Evolutionary conservation across 1,140 invertebrate genomes (phyloP).

Genomic region (Drosophila subobscura): DNA sequence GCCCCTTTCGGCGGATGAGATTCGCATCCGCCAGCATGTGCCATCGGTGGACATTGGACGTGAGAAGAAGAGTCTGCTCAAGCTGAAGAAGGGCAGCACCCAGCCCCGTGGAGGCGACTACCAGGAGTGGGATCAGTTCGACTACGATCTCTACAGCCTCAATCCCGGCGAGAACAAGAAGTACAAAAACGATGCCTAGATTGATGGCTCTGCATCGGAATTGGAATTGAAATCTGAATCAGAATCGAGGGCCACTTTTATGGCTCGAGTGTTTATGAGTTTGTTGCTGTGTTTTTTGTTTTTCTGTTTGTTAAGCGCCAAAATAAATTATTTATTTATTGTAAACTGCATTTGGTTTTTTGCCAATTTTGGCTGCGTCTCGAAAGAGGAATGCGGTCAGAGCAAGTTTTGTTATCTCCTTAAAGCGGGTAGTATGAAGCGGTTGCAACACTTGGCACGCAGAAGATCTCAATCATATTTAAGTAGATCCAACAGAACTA

Average conservation of each 20-base stretch:
- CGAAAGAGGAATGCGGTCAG: slow-evolving; percentile 37
- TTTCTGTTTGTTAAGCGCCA: slow-evolving; percentile 58
- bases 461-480: no score
- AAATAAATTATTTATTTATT: slow-evolving; percentile 83
- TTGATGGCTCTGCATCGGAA: neutral
- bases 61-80: slow-evolving; percentile 57
- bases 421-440: neutral
- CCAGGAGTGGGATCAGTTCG: slow-evolving; percentile 77
- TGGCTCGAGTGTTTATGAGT: slow-evolving; percentile 34
- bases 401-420: slow-evolving; percentile 32
- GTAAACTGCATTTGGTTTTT: slow-evolving; percentile 49
- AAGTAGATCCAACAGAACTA: no score
- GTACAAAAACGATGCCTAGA: slow-evolving; percentile 61
- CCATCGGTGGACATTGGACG: slow-evolving; percentile 47
- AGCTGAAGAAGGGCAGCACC: slow-evolving; percentile 71
- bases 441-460: no score
- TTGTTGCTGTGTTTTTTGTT: slow-evolving; percentile 59
- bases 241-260: neutral
- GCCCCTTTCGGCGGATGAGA: slow-evolving; percentile 53
- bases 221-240: neutral
- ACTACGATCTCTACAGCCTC: slow-evolving; percentile 75
- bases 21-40: slow-evolving; percentile 47
- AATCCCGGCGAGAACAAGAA: slow-evolving; percentile 72
- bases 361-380: slow-evolving; percentile 14
- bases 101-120: slow-evolving; percentile 49